These are phyloP conservation scores for Elachura formosa DNA, from an alignment of 2,113 vertebrate genomes.

Conservation along the genomic window DNA sequence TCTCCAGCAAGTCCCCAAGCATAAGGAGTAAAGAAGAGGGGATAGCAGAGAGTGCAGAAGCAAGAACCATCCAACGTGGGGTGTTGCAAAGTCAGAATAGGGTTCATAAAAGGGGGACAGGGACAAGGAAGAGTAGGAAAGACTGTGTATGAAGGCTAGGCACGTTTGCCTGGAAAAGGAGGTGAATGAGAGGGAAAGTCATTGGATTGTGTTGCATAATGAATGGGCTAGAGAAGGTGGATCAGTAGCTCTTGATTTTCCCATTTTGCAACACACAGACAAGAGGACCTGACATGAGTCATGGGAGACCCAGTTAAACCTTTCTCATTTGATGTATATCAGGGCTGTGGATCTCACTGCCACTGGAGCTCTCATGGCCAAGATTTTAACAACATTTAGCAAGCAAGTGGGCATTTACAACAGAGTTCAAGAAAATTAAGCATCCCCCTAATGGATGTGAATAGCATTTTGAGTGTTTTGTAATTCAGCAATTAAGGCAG, in stretches of 20 bases:
- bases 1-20: not conserved
- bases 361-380: conserved; percentile 24
- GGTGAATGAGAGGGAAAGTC: conserved; percentile 20
- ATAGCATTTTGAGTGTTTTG: conserved; percentile 39
- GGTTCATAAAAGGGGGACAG: not conserved
- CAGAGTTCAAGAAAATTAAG: conserved; percentile 39
- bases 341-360: conserved; percentile 29
- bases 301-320: conserved; percentile 48
- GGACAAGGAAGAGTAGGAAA: not conserved
- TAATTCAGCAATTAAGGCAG: conserved; percentile 54
- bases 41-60: not conserved
- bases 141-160: not conserved
- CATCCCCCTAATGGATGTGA: conserved; percentile 32
- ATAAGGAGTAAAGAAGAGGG: not conserved
- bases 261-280: conserved; percentile 44
- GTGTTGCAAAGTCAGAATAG: not conserved
- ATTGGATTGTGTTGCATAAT: conserved; percentile 44
- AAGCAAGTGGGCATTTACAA: conserved; percentile 38
- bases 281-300: conserved; percentile 52
- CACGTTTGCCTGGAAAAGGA: not conserved
- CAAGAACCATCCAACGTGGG: not conserved
- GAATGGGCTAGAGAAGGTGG: conserved; percentile 47
- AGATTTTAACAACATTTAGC: conserved; percentile 41
- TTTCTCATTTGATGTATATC: conserved; percentile 41
- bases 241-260: conserved; percentile 54